A percentile compares a stretch with the other conserved stretches of the same genome.
Conservation (phyloP, 2,888 invertebrate genomes). For the Cephus rjabovi region DNA sequence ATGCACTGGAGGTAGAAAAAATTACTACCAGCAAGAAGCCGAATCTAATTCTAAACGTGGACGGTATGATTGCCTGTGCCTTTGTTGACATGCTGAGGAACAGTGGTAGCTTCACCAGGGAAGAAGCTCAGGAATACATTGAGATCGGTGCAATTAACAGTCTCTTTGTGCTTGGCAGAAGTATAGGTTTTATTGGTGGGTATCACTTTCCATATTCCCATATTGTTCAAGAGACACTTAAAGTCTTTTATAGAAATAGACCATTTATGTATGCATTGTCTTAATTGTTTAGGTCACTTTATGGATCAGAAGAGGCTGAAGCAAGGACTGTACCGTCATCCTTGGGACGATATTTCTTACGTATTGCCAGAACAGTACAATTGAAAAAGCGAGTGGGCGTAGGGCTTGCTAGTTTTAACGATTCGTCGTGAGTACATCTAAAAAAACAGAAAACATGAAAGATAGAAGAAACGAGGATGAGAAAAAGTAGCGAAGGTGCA, state of each 20-base stretch:
- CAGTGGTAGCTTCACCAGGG: conserved; percentile 94
- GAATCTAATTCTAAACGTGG: conserved; percentile 99
- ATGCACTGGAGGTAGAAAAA: conserved; percentile 97
- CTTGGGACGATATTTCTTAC: conserved; percentile 99
- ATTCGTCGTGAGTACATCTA: background rate
- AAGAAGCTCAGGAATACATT: conserved; percentile 97
- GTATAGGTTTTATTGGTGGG: conserved; percentile 95
- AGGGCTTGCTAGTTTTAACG: background rate
- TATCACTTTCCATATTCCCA: conserved; percentile 10
- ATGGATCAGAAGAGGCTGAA: conserved; percentile 99
- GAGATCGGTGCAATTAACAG: conserved; percentile 98
- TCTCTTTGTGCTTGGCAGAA: conserved; percentile 96
- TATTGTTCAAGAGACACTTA: background rate
- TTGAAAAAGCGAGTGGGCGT: conserved; percentile 37
- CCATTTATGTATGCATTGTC: background rate
- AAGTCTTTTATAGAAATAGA: background rate
- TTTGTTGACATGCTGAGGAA: conserved; percentile 97
- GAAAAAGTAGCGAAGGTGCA: background rate
- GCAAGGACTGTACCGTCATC: conserved; percentile 98
- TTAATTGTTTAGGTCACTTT: conserved; percentile 79
- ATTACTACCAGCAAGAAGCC: conserved; percentile 99
- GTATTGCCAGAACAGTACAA: conserved; percentile 82
- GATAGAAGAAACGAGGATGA: background rate
- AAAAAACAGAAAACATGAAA: background rate
- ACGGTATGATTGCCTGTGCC: conserved; percentile 97